Base-by-base conservation (phyloP, 2,113 vertebrate species). In the Siniperca knerii region DNA sequence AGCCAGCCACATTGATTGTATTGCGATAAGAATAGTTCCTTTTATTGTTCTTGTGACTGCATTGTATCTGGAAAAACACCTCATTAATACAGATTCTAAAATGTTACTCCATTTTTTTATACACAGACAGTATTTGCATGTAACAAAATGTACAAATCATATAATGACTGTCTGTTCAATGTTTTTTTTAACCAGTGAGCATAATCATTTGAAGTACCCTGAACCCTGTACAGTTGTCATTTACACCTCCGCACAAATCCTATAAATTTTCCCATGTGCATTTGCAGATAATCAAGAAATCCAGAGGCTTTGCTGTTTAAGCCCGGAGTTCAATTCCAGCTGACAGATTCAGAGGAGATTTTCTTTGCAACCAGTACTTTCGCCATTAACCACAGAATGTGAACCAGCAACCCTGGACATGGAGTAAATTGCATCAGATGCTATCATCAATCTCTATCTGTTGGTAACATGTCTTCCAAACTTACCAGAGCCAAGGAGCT, bases 371-470 rank as follows among this genome's bases (percentile, higher is more conserved):
- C 85, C 84, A 89, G 82, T 76, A 87, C 75, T 89, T 91, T 92
- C 58, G 75, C 82, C 77, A 79, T 84, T 89, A 89, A 60, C 87
- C 73, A 64, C 75, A 80, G 86, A 92, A 82, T 88, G 90, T 87
- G 89, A 91, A 90, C 90, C 88, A 91, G 86, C 86, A 89, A 86
- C 84, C 75, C 83, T 86, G 89, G 91, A 93, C 88, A 87, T 77
- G 69, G 74, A 91, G 80, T 89, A 93, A 93, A 94, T 95, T 94
- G 88, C 92, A 91, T 91, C 83, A 91, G 94, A 92, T 92, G 90
- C 87, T 92, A 94, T 95, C 93, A 89, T 93, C 89, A 91, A 90
- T 92, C 93, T 92, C 89, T 89, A 87, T 92, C 87, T 92, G 90
- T 75, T 82, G 90, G 87, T 82, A 91, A 77, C 83, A 82, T 82